phyloP scores from a whole-genome alignment of 1,140 invertebrate species.

The Gonioctena quinquepunctata region DNA sequence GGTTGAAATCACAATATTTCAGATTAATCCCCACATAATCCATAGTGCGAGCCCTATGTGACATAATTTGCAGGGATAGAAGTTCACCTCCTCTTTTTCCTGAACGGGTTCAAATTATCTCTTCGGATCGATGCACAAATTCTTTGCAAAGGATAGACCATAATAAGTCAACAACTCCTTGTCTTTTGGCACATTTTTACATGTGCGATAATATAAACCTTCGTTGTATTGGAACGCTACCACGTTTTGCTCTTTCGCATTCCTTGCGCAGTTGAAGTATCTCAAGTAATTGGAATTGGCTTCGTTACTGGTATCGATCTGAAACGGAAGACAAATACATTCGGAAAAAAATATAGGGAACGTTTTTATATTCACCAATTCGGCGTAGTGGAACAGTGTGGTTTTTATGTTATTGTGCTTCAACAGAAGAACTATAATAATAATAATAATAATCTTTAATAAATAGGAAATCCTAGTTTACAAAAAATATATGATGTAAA shows the following conservation, averaged over 20 bases:
- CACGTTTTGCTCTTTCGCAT: slow-evolving; percentile 61
- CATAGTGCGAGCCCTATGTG: background rate
- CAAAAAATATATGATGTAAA: no score
- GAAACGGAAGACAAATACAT: no score
- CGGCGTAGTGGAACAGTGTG: no score
- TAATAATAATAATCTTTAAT: no score
- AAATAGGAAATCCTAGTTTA: no score
- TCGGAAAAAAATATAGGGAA: no score
- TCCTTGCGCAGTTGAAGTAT: slow-evolving; percentile 63
- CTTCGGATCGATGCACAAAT: slow-evolving; percentile 43
- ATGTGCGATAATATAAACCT: slow-evolving; percentile 62
- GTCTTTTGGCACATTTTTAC: slow-evolving; percentile 56
- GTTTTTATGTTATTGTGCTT: no score
- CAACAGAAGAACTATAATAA: no score
- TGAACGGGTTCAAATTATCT: slow-evolving; percentile 20
- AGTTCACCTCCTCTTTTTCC: background rate
- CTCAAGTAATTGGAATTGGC: slow-evolving; percentile 63
- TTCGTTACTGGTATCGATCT: slow-evolving; percentile 50
- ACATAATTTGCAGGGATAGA: slow-evolving; percentile 20
- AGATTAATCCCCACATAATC: slow-evolving; percentile 14
- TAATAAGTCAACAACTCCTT: slow-evolving; percentile 65
- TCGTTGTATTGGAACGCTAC: slow-evolving; percentile 63
- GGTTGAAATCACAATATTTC: slow-evolving; percentile 14
- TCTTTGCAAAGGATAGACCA: slow-evolving; percentile 56
- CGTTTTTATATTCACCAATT: no score